These are phyloP conservation scores for Autographa pulchrina DNA, from an alignment of 2,888 invertebrate genomes.

Conservation along the genomic window DNA sequence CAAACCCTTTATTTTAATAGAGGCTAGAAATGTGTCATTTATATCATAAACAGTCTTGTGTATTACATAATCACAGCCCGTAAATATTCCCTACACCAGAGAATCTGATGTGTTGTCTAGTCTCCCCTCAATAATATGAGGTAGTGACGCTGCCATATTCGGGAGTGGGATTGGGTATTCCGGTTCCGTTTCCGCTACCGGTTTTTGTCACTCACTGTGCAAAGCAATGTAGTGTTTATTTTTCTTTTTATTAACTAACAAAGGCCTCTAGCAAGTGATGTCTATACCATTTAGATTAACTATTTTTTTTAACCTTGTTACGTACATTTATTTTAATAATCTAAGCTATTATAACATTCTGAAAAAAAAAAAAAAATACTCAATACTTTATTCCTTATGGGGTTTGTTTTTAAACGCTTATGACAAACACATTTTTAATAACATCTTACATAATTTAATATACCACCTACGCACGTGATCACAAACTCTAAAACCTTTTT, in stretches of 20 bases:
- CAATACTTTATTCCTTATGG: too few relatives aligned
- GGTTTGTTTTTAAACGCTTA: too few relatives aligned
- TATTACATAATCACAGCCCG: background rate
- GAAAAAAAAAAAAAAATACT: too few relatives aligned
- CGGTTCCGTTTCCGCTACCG: conserved; percentile 6
- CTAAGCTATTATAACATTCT: too few relatives aligned
- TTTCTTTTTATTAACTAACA: conserved; percentile 1
- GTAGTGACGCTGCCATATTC: conserved; percentile 5
- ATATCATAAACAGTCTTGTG: too few relatives aligned
- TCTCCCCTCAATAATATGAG: background rate
- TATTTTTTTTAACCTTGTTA: too few relatives aligned
- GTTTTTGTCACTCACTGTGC: conserved; percentile 2
- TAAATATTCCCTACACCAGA: background rate
- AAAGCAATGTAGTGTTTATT: background rate
- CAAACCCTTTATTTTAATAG: background rate
- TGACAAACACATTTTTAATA: too few relatives aligned
- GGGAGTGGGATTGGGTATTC: conserved; percentile 3
- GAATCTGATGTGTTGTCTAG: background rate
- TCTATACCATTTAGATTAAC: background rate
- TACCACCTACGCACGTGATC: background rate
- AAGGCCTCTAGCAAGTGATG: background rate
- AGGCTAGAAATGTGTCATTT: background rate
- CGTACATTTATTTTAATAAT: too few relatives aligned
- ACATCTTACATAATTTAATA: too few relatives aligned
- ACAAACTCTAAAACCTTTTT: background rate